Conservation (phyloP, 2,888 invertebrate species). For the Orchesellides sinensis region DNA sequence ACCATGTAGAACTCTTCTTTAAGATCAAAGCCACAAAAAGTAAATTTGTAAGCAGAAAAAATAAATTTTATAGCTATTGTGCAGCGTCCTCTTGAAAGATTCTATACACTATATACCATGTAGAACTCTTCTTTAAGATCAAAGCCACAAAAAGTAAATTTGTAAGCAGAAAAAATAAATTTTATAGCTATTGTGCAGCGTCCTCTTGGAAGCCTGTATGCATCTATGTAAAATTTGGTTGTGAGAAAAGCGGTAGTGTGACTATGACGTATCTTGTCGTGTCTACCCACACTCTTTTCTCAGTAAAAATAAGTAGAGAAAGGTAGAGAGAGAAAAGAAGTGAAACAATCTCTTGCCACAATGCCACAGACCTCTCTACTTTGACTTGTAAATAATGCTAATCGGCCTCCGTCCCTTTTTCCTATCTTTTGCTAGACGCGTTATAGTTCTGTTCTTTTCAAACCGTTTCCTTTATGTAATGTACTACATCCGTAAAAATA, state of each 20-base stretch:
- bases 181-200: not conserved
- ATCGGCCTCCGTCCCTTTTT: not conserved
- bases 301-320: too few relatives aligned
- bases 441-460: too few relatives aligned
- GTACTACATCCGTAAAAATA: too few relatives aligned
- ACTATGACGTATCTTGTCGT: not conserved
- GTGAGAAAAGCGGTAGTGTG: not conserved
- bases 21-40: not conserved
- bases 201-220: too few relatives aligned
- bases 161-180: not conserved
- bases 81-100: too few relatives aligned
- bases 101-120: not conserved
- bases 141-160: not conserved
- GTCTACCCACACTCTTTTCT: not conserved
- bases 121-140: not conserved
- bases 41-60: not conserved
- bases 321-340: too few relatives aligned
- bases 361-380: conserved; percentile 3
- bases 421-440: not conserved
- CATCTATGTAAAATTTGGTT: too few relatives aligned
- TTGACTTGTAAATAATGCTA: conserved; percentile 22
- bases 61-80: not conserved
- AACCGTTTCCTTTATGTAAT: too few relatives aligned
- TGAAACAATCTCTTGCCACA: conserved; percentile 2
- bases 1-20: not conserved